Percentiles rank a stretch among this genome's conserved stretches.
Conservation (phyloP, 1,140 invertebrate species). For the Venturia canescens region DNA sequence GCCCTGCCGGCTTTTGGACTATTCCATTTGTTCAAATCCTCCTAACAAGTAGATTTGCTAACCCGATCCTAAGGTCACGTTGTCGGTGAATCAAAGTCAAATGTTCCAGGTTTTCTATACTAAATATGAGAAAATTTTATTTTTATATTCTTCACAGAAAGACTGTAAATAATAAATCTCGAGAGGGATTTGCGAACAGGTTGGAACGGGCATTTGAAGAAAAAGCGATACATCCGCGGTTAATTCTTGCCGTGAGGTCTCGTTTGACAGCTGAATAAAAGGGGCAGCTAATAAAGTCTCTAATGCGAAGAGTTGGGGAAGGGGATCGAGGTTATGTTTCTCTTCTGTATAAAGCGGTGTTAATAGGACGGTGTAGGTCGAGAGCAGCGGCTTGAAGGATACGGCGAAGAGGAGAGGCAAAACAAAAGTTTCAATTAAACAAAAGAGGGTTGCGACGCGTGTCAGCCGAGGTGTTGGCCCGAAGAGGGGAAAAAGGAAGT, state of each 20-base stretch:
- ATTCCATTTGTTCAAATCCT: too few relatives aligned
- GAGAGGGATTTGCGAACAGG: too few relatives aligned
- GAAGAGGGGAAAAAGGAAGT: conserved; percentile 36
- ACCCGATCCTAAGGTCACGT: too few relatives aligned
- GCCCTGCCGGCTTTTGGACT: too few relatives aligned
- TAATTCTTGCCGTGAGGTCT: not conserved
- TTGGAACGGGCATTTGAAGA: not conserved
- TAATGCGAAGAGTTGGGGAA: conserved; percentile 13
- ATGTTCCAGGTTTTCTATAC: too few relatives aligned
- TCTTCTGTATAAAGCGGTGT: conserved; percentile 33
- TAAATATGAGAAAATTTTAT: too few relatives aligned
- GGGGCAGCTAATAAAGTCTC: conserved; percentile 33
- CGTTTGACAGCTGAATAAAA: conserved; percentile 30
- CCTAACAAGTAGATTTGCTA: too few relatives aligned
- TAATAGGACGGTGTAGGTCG: conserved; percentile 20
- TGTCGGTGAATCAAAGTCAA: too few relatives aligned
- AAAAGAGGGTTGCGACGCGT: conserved; percentile 45
- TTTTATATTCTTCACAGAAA: too few relatives aligned
- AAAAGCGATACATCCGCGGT: not conserved
- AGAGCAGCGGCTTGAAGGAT: conserved; percentile 10
- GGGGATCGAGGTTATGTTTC: not conserved
- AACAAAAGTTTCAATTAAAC: conserved; percentile 48
- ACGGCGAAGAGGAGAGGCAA: conserved; percentile 34
- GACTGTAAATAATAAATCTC: too few relatives aligned
- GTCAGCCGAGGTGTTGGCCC: conserved; percentile 34